Percentiles rank a stretch among this genome's conserved stretches.
Conservation (phyloP, 1,140 invertebrate species). For the Aplysia californica region DNA sequence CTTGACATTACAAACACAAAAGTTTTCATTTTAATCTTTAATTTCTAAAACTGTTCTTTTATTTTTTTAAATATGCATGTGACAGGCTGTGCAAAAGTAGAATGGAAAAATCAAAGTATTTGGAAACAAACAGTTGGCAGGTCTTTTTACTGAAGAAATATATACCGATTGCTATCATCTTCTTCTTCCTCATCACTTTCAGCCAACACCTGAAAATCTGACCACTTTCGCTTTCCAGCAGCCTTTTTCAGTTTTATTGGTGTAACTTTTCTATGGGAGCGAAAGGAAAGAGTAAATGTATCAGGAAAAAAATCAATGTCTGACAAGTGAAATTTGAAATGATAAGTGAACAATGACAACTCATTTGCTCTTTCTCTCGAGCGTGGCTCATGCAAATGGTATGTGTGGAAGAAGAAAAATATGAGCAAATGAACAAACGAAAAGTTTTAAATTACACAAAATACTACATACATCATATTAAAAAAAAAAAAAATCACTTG, state of each 20-base stretch:
- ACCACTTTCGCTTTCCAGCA: slow-evolving; percentile 11
- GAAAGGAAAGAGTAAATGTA: neutral
- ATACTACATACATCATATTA: too few relatives aligned
- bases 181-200: neutral
- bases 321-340: too few relatives aligned
- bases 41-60: neutral
- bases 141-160: too few relatives aligned
- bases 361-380: too few relatives aligned
- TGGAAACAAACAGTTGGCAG: neutral
- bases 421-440: neutral
- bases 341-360: neutral
- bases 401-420: neutral
- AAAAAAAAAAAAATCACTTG: too few relatives aligned
- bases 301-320: too few relatives aligned
- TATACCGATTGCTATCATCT: slow-evolving; percentile 2
- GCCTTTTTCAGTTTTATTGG: slow-evolving; percentile 13
- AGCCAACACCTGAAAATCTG: slow-evolving; percentile 11
- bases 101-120: neutral
- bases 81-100: neutral
- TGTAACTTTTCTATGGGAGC: slow-evolving; percentile 7
- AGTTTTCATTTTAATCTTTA: too few relatives aligned
- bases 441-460: neutral
- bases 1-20: too few relatives aligned
- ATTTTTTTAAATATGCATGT: neutral
- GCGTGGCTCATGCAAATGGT: too few relatives aligned